A percentile compares a stretch with the other conserved stretches of the same genome.
These are phyloP conservation scores for Actenoides lindsayi DNA, from an alignment of 2,113 vertebrate species.

Conservation along the genomic window DNA sequence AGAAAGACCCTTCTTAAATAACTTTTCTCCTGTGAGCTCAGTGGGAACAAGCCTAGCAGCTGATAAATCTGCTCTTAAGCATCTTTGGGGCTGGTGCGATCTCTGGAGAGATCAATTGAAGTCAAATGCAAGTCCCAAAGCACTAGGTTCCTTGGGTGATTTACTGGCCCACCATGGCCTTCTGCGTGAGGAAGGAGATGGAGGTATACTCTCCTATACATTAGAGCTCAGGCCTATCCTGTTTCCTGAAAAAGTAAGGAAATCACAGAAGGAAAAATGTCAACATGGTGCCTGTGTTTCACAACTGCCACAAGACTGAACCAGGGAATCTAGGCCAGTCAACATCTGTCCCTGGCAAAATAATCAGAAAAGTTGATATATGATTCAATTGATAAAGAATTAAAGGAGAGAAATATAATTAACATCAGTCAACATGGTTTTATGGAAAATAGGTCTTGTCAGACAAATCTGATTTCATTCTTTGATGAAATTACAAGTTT, in stretches of 20 bases:
- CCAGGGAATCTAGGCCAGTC: background rate
- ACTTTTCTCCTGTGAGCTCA: background rate
- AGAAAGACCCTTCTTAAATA: background rate
- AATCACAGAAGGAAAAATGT: background rate
- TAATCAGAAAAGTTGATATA: background rate
- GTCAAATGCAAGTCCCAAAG: background rate
- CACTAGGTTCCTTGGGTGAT: background rate
- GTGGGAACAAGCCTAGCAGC: background rate
- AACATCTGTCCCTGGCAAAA: slow-evolving; percentile 26
- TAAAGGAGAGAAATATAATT: slow-evolving; percentile 54
- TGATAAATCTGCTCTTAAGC: background rate
- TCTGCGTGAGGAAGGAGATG: too few species aligned
- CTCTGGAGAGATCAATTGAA: background rate
- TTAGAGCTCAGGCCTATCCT: background rate
- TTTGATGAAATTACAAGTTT: slow-evolving; percentile 58
- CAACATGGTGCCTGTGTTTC: background rate
- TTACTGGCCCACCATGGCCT: too few species aligned
- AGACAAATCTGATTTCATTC: slow-evolving; percentile 57
- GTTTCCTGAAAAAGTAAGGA: background rate
- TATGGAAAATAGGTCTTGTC: slow-evolving; percentile 57
- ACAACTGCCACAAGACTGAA: background rate
- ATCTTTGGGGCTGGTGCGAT: background rate
- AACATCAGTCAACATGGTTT: slow-evolving; percentile 28
- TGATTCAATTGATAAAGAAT: slow-evolving; percentile 42
- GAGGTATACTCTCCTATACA: background rate